Conservation (phyloP, 92 coral and sea anemone genomes). For the Bergia sp. region DNA sequence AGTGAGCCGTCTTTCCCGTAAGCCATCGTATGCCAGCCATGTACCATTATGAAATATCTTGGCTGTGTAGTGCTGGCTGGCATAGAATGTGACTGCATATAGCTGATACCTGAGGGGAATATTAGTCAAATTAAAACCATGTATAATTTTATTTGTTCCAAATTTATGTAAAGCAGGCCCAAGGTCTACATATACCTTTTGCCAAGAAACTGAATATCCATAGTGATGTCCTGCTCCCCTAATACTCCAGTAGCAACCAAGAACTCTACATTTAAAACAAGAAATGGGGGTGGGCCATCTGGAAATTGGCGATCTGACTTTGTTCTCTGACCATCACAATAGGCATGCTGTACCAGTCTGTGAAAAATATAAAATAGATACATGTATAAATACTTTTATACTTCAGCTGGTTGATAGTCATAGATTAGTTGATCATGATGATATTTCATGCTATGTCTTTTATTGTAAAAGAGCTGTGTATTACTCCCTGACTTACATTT, state of each 20-base stretch:
- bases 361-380: not conserved
- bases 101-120: slow-evolving; percentile 23
- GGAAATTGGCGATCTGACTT: slow-evolving; percentile 39
- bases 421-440: slow-evolving; percentile 12
- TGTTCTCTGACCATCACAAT: slow-evolving; percentile 33
- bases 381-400: slow-evolving; percentile 26
- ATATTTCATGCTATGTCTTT: slow-evolving; percentile 14
- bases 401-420: slow-evolving; percentile 34
- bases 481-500: slow-evolving; percentile 20
- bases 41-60: slow-evolving; percentile 10
- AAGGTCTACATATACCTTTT: slow-evolving; percentile 11
- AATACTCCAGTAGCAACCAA: slow-evolving; percentile 27
- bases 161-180: slow-evolving; percentile 29
- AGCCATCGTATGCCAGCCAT: slow-evolving; percentile 17
- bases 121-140: slow-evolving; percentile 13
- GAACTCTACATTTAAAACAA: slow-evolving; percentile 11
- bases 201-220: slow-evolving; percentile 25
- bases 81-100: slow-evolving; percentile 29
- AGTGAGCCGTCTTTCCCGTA: slow-evolving; percentile 25
- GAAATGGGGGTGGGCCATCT: slow-evolving; percentile 32
- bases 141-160: slow-evolving; percentile 4
- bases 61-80: slow-evolving; percentile 24
- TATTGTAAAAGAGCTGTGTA: slow-evolving; percentile 8
- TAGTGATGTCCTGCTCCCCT: slow-evolving; percentile 27
- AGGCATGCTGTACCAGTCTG: slow-evolving; percentile 30